Evolutionary conservation across 2,113 vertebrate genomes (phyloP).

Genomic region (Patagioenas fasciata): DNA sequence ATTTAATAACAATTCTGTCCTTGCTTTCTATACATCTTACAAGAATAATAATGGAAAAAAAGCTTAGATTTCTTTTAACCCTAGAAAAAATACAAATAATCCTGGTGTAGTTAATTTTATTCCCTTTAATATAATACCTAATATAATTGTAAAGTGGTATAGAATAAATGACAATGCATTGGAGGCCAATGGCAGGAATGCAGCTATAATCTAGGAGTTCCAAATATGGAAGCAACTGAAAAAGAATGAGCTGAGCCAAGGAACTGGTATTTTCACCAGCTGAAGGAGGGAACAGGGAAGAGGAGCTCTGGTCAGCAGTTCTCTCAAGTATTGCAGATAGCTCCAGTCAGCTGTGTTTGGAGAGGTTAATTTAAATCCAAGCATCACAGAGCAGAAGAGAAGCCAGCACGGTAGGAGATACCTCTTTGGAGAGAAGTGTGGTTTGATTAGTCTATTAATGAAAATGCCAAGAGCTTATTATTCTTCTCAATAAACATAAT

Average conservation of each 20-base stretch:
- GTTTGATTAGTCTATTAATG: constrained; percentile 63
- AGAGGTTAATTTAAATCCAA: constrained; percentile 59
- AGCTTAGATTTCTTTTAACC: not conserved
- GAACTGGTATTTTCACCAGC: not conserved
- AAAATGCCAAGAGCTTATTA: constrained; percentile 51
- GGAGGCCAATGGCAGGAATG: not conserved
- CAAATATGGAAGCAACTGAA: not conserved
- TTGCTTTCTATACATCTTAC: not conserved
- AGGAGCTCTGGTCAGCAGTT: constrained; percentile 52
- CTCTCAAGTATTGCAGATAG: constrained; percentile 10
- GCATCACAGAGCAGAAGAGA: constrained; percentile 5
- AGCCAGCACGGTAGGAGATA: constrained; percentile 16
- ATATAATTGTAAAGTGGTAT: not conserved
- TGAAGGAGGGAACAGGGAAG: not conserved
- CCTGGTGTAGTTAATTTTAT: not conserved
- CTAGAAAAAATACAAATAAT: not conserved
- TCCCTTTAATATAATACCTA: not conserved
- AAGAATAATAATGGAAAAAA: not conserved
- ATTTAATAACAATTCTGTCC: not conserved
- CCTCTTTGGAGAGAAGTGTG: constrained; percentile 49
- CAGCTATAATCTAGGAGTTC: not conserved
- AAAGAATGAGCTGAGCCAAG: constrained; percentile 3
- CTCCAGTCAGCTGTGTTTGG: constrained; percentile 58
- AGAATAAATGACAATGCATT: not conserved
- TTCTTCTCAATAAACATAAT: constrained; percentile 50